Base-by-base conservation (phyloP, 1,140 invertebrate genomes). In the Scaptomyza hsui region DNA sequence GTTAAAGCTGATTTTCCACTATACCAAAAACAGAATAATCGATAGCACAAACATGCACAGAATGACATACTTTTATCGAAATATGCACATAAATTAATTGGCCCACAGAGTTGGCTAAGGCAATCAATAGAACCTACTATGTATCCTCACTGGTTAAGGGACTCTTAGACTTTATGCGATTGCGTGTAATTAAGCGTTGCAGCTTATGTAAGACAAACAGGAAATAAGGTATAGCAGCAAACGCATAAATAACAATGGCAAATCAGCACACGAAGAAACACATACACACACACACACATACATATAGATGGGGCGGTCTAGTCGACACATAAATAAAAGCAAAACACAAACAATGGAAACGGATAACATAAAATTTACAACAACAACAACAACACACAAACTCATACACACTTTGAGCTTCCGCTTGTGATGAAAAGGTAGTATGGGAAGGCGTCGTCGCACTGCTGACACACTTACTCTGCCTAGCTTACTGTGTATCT, bases 301-400 rank as follows among this genome's bases (percentile, higher is more conserved):
- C 26, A 26, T 9, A 29, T 29, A 29, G 26, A 37, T 49, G 45
- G 55, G 77, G 24, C 39, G 52, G 61, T 32, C 24, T 41, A 49
- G n/a, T 55, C 49, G 45, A 35, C 70, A 81, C 82, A 88, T 88
- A 86, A 85, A 85, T 81, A 77, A 77, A 81, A 65, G 73, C 77
- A 68, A 29, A 29, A 61, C 51, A 48, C 81, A 85, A 86, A 85
- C 81, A 85, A 88, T 86, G 81, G 67, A 86, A 88, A 62, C 81
- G 81, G 81, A 85, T 88, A 85, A 88, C 78, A 85, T 81, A 86
- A 86, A 86, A 85, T 86, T 86, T 88, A 88, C 81, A 85, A 81
- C 80, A 85, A 85, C 76, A 80, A 52, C 42, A 29, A 53, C 42
- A 67, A 69, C 18, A 47, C 60, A 37, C 68, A 37, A 13, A 80